These are phyloP conservation scores for Drosophila nigritarsus DNA, from an alignment of 2,888 invertebrate species.

Conservation along the genomic window DNA sequence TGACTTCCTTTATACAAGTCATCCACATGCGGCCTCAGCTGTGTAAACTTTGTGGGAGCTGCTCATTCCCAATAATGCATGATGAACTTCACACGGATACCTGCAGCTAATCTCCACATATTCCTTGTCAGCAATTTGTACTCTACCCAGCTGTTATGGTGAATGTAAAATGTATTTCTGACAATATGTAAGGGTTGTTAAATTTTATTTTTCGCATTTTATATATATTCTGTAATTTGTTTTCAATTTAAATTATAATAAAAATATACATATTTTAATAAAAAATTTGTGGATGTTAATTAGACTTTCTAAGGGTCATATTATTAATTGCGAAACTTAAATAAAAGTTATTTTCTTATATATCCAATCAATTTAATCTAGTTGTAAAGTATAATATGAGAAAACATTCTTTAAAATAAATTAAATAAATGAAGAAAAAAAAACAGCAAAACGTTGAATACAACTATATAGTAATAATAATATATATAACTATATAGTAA, in stretches of 20 bases:
- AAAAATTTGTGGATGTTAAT: not conserved
- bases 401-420: not conserved
- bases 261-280: not conserved
- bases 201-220: not conserved
- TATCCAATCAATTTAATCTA: not conserved
- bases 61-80: conserved; percentile 34
- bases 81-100: conserved; percentile 12
- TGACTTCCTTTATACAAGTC: conserved; percentile 76
- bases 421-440: not conserved
- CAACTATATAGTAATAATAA: not conserved
- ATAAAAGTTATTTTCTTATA: not conserved
- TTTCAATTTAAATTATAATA: not conserved
- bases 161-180: not conserved
- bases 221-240: not conserved
- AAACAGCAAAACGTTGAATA: not conserved
- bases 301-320: not conserved
- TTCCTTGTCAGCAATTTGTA: conserved; percentile 8
- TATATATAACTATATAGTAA: not conserved
- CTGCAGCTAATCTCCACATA: conserved; percentile 20
- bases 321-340: not conserved
- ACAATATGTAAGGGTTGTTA: not conserved
- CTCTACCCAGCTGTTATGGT: not conserved
- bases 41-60: conserved; percentile 41
- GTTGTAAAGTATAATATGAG: not conserved
- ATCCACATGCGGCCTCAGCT: conserved; percentile 54